A percentile compares a stretch with the other conserved stretches of the same genome.
These are phyloP conservation scores for Brachionus asplanchnoidis DNA, from an alignment of 1,140 invertebrate genomes.

Conservation along the genomic window DNA sequence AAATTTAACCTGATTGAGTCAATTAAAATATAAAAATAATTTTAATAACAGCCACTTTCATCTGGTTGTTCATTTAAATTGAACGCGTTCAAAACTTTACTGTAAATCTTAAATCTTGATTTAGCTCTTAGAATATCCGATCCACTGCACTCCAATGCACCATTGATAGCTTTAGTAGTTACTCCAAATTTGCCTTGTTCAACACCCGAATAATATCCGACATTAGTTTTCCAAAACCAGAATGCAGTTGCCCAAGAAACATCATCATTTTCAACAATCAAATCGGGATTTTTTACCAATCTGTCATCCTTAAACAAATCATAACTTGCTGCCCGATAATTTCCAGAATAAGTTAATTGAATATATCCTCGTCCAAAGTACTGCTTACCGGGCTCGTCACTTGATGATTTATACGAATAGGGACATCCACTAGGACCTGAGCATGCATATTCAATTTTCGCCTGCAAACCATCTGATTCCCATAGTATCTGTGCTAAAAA, in stretches of 20 bases:
- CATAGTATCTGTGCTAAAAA: slow-evolving; percentile 4
- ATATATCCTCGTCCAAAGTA: slow-evolving; percentile 25
- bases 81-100: not conserved
- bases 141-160: not conserved
- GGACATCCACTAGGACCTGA: not conserved
- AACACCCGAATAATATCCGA: not conserved
- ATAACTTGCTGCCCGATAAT: slow-evolving; percentile 11
- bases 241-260: slow-evolving; percentile 4
- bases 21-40: not conserved
- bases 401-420: not conserved
- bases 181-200: slow-evolving; percentile 4
- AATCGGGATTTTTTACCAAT: slow-evolving; percentile 32
- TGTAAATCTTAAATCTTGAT: not conserved
- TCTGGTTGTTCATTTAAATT: not conserved
- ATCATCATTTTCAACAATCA: not conserved
- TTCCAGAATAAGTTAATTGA: slow-evolving; percentile 20
- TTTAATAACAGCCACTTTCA: slow-evolving; percentile 14
- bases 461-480: slow-evolving; percentile 29
- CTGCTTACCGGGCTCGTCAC: not conserved
- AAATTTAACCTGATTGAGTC: not conserved
- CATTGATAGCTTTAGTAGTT: slow-evolving; percentile 1
- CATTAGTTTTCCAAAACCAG: slow-evolving; percentile 21
- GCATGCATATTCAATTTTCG: slow-evolving; percentile 3
- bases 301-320: not conserved
- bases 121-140: not conserved